These are phyloP conservation scores for Dasysyrphus albostriatus DNA, from an alignment of 2,888 invertebrate species.

Conservation along the genomic window DNA sequence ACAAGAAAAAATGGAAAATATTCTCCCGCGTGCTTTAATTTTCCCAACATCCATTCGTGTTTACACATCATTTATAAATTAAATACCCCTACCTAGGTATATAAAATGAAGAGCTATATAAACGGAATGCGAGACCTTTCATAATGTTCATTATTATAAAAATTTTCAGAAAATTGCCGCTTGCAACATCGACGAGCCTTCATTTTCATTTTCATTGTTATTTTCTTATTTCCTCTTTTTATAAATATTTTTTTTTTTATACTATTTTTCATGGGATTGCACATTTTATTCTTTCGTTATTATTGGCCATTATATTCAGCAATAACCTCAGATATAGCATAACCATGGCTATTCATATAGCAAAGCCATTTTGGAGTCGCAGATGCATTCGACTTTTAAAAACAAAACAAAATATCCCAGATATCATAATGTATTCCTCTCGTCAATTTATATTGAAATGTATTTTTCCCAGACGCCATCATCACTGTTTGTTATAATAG, in stretches of 20 bases:
- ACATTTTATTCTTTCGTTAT: constrained; percentile 57
- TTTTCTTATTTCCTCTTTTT: constrained; percentile 56
- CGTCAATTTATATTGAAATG: constrained; percentile 72
- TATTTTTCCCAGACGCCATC: constrained; percentile 44
- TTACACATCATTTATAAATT: constrained; percentile 70
- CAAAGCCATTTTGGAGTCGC: neutral
- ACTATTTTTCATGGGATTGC: constrained; percentile 22
- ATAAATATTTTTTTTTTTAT: neutral
- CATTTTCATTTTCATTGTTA: constrained; percentile 46
- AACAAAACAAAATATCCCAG: neutral
- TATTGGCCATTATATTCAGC: constrained; percentile 63
- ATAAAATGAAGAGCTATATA: constrained; percentile 10
- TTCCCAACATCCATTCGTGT: constrained; percentile 33
- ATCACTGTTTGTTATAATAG: neutral
- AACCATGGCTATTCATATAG: constrained; percentile 13
- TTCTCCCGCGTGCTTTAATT: constrained; percentile 13
- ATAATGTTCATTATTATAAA: constrained; percentile 60
- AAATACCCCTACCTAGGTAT: constrained; percentile 41
- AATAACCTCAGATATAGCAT: constrained; percentile 65
- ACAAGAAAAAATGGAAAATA: neutral
- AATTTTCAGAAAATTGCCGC: constrained; percentile 58
- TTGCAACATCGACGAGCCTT: constrained; percentile 35
- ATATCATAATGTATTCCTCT: constrained; percentile 68
- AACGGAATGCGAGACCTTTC: constrained; percentile 46
- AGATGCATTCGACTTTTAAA: constrained; percentile 41